Evolutionary conservation across 2,113 vertebrate genomes (phyloP).

Genomic region (Benitochromis conjunctus): DNA sequence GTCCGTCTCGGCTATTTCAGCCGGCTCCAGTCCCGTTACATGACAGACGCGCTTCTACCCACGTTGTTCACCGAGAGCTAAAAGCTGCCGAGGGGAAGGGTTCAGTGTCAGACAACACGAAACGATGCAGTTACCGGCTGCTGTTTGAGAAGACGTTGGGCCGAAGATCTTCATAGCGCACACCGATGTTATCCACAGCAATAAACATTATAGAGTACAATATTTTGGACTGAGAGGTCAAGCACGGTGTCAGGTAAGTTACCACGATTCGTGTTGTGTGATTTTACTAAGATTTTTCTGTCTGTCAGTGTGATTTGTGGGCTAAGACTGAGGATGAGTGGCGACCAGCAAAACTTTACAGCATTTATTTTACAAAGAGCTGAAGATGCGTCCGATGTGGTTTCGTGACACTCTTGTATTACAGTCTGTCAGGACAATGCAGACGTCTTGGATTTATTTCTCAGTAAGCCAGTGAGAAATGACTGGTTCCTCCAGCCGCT

Average conservation of each 20-base stretch:
- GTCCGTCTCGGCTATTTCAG: not conserved
- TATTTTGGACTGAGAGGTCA: slow-evolving; percentile 48
- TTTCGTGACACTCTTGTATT: not conserved
- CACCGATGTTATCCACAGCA: slow-evolving; percentile 47
- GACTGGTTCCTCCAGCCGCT: not conserved
- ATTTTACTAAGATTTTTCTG: not conserved
- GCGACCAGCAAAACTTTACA: slow-evolving; percentile 24
- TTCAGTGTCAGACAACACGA: not conserved
- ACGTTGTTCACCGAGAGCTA: slow-evolving; percentile 8
- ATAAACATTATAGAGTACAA: slow-evolving; percentile 30
- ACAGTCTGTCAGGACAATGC: not conserved
- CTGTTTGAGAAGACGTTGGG: slow-evolving; percentile 6
- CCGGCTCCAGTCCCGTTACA: slow-evolving; percentile 25
- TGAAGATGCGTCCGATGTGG: not conserved
- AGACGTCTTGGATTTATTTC: not conserved
- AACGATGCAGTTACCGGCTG: not conserved
- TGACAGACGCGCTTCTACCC: slow-evolving; percentile 36
- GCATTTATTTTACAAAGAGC: not conserved
- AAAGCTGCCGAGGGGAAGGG: not conserved
- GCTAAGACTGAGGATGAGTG: not conserved
- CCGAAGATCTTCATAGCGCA: not conserved
- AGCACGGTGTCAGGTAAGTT: slow-evolving; percentile 74
- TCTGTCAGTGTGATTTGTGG: not conserved
- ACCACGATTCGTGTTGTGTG: not conserved
- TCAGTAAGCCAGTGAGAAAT: not conserved